Evolutionary conservation across 2,888 invertebrate genomes (phyloP), one percentile per base, ranked within the genome.

Genomic region (Brassicogethes aeneus): DNA sequence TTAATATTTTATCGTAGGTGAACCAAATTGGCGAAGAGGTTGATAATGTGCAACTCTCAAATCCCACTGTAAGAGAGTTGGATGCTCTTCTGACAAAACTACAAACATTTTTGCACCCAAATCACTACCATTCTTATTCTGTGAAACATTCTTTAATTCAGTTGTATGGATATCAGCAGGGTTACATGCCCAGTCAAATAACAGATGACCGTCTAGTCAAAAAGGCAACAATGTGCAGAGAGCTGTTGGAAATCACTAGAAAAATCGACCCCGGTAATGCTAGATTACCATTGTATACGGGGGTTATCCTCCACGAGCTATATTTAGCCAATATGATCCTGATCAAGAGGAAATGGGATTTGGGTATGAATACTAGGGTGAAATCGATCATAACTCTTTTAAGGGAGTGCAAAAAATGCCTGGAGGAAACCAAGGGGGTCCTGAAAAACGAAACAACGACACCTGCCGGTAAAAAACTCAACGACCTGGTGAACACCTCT

Each of bases 141-240:
- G 75, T 89, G 5, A 85, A 85, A 54, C 91, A 91, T 65, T 84
- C 87, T 0, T 67, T 91, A 17, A 72, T 90, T 38, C 91, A 91
- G 60, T 62, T 90, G 37, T 85, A 84, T 59, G 86, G 87, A 3
- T 75, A 82, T 47, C 80, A 83, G 46, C 68, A 72, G 32, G 81
- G 77, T 15, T 78, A 78, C 48, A 63, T 70, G 39, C 63, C 72
- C 16, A 59, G 66, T 35, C 67, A 75, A 36, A 69, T 79, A 30
- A 73, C 75, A 2, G 73, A 75, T 38, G 77, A 80, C 36, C 70
- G 77, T 38, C 62, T 82, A 38, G 71, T 74, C 7, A 77, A 74
- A 49, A 86, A 90, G 64, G 68, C 78, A 2, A 72, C 73, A 46
- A 77, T 85, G 66, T 85, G 85, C 49, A 71, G 74, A 41, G 79